These are phyloP conservation scores for Eristalis pertinax DNA, from an alignment of 2,888 invertebrate species.

Conservation along the genomic window DNA sequence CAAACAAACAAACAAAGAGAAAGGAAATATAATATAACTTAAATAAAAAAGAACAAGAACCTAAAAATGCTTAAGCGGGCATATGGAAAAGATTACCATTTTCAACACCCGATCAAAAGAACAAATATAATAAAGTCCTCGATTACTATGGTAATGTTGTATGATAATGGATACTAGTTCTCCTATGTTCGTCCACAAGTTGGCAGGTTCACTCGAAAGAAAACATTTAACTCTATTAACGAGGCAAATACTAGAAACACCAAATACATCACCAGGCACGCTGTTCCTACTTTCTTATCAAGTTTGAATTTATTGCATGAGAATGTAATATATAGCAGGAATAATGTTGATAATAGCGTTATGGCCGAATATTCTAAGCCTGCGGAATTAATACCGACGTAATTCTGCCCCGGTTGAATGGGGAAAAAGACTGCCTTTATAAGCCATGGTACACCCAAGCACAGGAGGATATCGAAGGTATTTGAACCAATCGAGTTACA, in stretches of 20 bases:
- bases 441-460: constrained; percentile 93
- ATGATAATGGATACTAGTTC: background rate
- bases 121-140: constrained; percentile 57
- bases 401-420: constrained; percentile 89
- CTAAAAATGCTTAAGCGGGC: constrained; percentile 34
- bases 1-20: constrained; percentile 49
- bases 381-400: constrained; percentile 93
- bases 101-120: constrained; percentile 40
- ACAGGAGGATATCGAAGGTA: constrained; percentile 93
- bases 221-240: constrained; percentile 95
- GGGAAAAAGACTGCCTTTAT: constrained; percentile 93
- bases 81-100: constrained; percentile 15
- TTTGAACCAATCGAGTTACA: constrained; percentile 95
- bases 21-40: constrained; percentile 14
- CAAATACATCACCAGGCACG: constrained; percentile 93
- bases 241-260: constrained; percentile 93
- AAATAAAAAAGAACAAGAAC: constrained; percentile 36
- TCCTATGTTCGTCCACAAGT: constrained; percentile 86
- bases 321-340: constrained; percentile 92
- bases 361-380: constrained; percentile 95
- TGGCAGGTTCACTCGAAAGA: constrained; percentile 94
- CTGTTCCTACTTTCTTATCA: constrained; percentile 91
- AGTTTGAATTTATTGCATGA: constrained; percentile 93
- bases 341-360: constrained; percentile 91
- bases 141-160: constrained; percentile 10